Percentiles rank a stretch among this genome's conserved stretches.
Conservation (phyloP, 2,888 invertebrate genomes). For the Watsonalla cultraria region DNA sequence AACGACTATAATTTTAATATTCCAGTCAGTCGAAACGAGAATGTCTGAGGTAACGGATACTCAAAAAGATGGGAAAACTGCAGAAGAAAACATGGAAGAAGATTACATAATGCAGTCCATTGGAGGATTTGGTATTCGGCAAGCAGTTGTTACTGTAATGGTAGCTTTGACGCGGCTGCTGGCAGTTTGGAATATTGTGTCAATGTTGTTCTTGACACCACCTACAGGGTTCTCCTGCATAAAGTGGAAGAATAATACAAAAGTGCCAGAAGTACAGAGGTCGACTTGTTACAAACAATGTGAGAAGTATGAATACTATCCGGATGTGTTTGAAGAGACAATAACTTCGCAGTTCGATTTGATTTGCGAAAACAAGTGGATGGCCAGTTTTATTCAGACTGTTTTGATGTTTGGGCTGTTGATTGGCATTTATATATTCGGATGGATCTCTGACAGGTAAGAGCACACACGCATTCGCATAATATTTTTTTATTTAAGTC, state of each 20-base stretch:
- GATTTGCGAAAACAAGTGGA: slow-evolving; percentile 45
- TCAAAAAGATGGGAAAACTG: slow-evolving; percentile 3
- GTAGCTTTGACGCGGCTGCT: slow-evolving; percentile 28
- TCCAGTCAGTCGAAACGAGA: background rate
- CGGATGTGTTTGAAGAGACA: slow-evolving; percentile 32
- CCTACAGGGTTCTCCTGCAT: slow-evolving; percentile 38
- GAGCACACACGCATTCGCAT: too few species aligned
- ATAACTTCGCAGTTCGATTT: slow-evolving; percentile 42
- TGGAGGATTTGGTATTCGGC: slow-evolving; percentile 47
- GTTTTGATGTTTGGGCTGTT: slow-evolving; percentile 46
- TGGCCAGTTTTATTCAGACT: slow-evolving; percentile 45
- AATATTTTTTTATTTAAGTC: too few species aligned
- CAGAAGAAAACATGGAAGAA: slow-evolving; percentile 19
- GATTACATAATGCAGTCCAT: slow-evolving; percentile 49
- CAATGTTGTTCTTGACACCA: slow-evolving; percentile 44
- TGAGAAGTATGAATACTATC: slow-evolving; percentile 32
- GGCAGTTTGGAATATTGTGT: slow-evolving; percentile 36
- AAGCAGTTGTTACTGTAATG: slow-evolving; percentile 26
- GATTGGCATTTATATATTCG: slow-evolving; percentile 37
- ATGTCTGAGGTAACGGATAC: slow-evolving; percentile 7
- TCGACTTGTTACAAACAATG: slow-evolving; percentile 46
- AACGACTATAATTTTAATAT: too few species aligned
- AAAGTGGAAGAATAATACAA: slow-evolving; percentile 23
- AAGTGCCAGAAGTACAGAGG: slow-evolving; percentile 18
- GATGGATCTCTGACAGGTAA: slow-evolving; percentile 58